Conservation (phyloP, 2,113 vertebrate genomes). For the Oophaga pumilio region DNA sequence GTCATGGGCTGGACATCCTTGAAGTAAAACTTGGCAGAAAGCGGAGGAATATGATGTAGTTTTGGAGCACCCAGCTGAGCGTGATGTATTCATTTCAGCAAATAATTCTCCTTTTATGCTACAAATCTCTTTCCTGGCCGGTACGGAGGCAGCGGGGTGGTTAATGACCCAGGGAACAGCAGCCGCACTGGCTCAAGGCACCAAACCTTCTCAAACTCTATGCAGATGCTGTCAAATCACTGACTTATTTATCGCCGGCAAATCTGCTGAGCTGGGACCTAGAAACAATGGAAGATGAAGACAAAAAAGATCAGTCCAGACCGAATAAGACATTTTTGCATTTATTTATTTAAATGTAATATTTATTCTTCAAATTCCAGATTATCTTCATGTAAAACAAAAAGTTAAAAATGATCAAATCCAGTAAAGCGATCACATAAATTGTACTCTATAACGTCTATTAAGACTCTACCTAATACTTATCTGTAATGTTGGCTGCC, state of each 20-base stretch:
- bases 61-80: slow-evolving; percentile 15
- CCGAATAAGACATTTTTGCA: neutral
- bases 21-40: slow-evolving; percentile 19
- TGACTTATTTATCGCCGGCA: slow-evolving; percentile 27
- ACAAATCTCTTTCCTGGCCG: slow-evolving; percentile 39
- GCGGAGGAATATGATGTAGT: neutral
- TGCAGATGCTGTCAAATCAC: slow-evolving; percentile 46
- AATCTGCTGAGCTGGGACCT: slow-evolving; percentile 35
- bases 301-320: neutral
- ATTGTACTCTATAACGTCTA: too few species aligned
- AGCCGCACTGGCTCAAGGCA: slow-evolving; percentile 37
- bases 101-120: slow-evolving; percentile 47
- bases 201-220: slow-evolving; percentile 27
- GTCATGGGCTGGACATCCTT: slow-evolving; percentile 27
- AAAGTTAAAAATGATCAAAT: neutral
- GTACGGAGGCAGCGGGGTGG: slow-evolving; percentile 3
- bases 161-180: slow-evolving; percentile 45
- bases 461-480: too few species aligned
- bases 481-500: too few species aligned
- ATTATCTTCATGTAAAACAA: too few species aligned
- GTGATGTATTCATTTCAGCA: slow-evolving; percentile 35
- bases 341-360: neutral
- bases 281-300: neutral
- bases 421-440: too few species aligned
- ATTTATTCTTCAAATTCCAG: neutral